Evolutionary conservation across 2,113 vertebrate species (phyloP).

Genomic region (Neotragus pygmaeus): DNA sequence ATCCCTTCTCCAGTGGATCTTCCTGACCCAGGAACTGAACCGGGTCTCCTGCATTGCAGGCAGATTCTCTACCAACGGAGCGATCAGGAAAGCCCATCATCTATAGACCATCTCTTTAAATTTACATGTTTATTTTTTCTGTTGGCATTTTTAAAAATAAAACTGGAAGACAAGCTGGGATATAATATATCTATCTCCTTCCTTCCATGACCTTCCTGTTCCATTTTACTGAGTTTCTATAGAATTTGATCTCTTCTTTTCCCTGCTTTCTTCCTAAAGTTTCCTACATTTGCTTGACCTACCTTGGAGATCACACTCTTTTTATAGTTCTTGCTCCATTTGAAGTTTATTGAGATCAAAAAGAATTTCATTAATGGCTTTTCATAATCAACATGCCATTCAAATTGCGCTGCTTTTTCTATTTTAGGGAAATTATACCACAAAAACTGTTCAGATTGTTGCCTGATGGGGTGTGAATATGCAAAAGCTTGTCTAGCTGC

Average conservation of each 20-base stretch:
- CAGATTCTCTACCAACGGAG: not conserved
- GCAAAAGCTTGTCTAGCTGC: constrained; percentile 56
- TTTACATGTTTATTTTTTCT: not conserved
- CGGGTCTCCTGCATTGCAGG: not conserved
- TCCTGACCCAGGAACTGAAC: not conserved
- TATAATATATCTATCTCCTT: not conserved
- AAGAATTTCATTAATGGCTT: constrained; percentile 65
- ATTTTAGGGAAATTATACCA: constrained; percentile 51
- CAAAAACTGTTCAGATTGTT: constrained; percentile 52
- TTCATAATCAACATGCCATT: constrained; percentile 64
- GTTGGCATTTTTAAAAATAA: not conserved
- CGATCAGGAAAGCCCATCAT: not conserved
- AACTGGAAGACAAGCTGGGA: not conserved
- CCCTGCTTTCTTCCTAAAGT: not conserved
- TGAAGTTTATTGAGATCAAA: constrained; percentile 56
- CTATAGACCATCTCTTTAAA: not conserved
- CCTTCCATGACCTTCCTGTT: not conserved
- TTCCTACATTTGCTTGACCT: not conserved
- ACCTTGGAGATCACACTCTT: not conserved
- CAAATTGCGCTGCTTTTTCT: constrained; percentile 57
- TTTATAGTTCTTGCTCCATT: constrained; percentile 33
- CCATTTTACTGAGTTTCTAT: not conserved
- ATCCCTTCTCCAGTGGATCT: not conserved
- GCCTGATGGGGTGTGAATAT: constrained; percentile 53
- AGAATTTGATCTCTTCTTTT: not conserved